Conservation (phyloP, 2,888 invertebrate genomes). For the Opisthograptis luteolata region DNA sequence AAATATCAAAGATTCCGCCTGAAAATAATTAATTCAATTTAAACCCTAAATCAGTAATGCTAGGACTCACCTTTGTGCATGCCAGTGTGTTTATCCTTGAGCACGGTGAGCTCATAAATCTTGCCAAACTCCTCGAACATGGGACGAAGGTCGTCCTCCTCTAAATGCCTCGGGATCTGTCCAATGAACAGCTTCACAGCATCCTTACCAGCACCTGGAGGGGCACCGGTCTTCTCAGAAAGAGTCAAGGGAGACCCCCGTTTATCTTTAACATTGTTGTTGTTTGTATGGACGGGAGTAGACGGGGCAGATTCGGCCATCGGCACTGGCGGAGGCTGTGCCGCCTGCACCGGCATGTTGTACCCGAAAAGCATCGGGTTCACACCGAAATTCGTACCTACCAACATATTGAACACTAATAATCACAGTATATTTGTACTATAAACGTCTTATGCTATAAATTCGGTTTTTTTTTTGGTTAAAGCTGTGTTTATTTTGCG, state of each 20-base stretch:
- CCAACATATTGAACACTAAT: constrained; percentile 74
- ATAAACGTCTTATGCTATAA: constrained; percentile 72
- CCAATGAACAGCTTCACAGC: constrained; percentile 95
- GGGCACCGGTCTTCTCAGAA: constrained; percentile 74
- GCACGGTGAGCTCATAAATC: constrained; percentile 96
- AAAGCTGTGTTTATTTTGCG: constrained; percentile 71
- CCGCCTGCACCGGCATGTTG: constrained; percentile 44
- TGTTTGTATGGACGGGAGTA: constrained; percentile 67
- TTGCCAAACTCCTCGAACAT: constrained; percentile 97
- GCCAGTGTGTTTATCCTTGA: constrained; percentile 97
- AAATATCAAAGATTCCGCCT: too few relatives aligned
- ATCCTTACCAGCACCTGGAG: constrained; percentile 78
- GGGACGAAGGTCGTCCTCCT: constrained; percentile 93
- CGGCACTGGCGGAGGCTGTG: constrained; percentile 43
- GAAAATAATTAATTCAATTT: background rate
- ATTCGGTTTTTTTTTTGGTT: constrained; percentile 81
- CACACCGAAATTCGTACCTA: constrained; percentile 69
- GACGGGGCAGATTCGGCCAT: constrained; percentile 66
- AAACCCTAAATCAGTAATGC: too few relatives aligned
- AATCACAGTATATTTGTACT: constrained; percentile 79
- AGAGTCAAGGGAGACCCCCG: constrained; percentile 67
- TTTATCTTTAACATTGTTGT: constrained; percentile 43
- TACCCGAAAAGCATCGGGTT: constrained; percentile 73
- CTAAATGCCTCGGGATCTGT: constrained; percentile 95
- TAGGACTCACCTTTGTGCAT: constrained; percentile 94